Base-by-base conservation (phyloP, 2,797 vertebrate genomes). In the Lepus townsendii region DNA sequence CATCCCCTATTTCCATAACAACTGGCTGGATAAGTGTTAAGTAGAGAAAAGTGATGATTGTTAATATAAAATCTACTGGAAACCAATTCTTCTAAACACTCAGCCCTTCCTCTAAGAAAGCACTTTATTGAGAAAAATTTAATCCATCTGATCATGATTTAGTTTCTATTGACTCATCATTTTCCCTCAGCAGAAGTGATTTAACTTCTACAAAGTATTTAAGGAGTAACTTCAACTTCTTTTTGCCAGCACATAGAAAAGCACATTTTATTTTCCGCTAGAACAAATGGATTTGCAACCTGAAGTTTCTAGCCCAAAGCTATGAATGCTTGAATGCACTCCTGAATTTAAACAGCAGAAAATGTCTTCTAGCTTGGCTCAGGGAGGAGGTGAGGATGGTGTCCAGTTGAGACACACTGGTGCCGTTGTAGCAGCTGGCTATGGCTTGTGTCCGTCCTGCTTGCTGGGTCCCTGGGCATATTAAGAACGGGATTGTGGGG, bases 131-230 rank as follows among this genome's bases (percentile, higher is more conserved):
- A 83, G 71, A 94, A 88, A 96, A 94, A 85, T 96, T 95, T 97
- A 96, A 96, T 91, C 71, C 71, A 82, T 95, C 65, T 85, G 87
- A 96, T 95, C 84, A 78, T 84, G 93, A 95, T 94, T 96, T 95
- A 94, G 84, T 95, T 97, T 97, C 93, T 80, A 95, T 94, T 85
- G 90, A 96, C 75, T 93, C 96, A 93, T 95, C 75, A 54, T 93
- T 94, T 97, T 94, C 88, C 84, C 69, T 96, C 71, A 83, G 84
- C 65, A 93, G 50, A 95, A 93, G 88, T 69, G 85, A 97, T 94
- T 96, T 96, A 90, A 95, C 92, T 96, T 94, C 88, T 83, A 77
- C 80, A 65, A 88, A 96, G 88, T 85, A 68, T 91, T 94, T 90
- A 92, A 88, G 78, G 65, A 75, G 79, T 92, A 92, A 89, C 69